Evolutionary conservation across 2,113 vertebrate genomes (phyloP).

Genomic region (Charadrius vociferus): DNA sequence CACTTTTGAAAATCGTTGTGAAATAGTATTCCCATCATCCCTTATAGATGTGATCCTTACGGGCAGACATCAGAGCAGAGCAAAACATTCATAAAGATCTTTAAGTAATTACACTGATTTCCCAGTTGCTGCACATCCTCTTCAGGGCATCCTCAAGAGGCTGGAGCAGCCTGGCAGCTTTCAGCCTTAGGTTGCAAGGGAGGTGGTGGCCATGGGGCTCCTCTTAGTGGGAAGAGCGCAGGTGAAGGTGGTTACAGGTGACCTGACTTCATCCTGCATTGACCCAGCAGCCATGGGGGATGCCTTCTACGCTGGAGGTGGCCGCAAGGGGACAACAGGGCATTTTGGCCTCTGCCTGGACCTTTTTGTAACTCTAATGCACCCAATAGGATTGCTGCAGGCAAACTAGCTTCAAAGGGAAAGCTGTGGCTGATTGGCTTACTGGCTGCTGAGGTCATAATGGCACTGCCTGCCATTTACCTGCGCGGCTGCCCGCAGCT

Average conservation of each 20-base stretch:
- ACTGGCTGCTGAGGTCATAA: neutral
- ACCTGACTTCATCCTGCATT: neutral
- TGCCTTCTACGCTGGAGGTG: neutral
- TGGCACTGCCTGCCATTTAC: neutral
- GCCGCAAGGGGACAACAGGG: neutral
- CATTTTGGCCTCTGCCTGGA: no score
- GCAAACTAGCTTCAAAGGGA: neutral
- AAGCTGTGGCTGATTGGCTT: neutral
- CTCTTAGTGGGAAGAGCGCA: rapidly evolving
- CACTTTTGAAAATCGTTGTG: neutral
- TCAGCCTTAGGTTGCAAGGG: neutral
- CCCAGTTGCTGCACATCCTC: neutral
- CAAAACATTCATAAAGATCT: neutral
- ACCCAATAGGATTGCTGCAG: neutral
- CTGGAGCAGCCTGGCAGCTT: neutral
- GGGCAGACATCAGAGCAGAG: neutral
- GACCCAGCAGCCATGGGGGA: rapidly evolving
- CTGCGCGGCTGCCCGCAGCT: rapidly evolving
- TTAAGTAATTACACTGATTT: neutral
- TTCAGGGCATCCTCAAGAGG: neutral
- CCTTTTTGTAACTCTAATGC: neutral
- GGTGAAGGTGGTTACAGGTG: rapidly evolving
- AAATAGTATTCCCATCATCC: neutral
- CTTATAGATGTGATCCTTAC: neutral
- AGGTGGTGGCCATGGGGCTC: neutral